Base-by-base conservation (phyloP, 2,888 invertebrate genomes). In the Frankliniella fusca region DNA sequence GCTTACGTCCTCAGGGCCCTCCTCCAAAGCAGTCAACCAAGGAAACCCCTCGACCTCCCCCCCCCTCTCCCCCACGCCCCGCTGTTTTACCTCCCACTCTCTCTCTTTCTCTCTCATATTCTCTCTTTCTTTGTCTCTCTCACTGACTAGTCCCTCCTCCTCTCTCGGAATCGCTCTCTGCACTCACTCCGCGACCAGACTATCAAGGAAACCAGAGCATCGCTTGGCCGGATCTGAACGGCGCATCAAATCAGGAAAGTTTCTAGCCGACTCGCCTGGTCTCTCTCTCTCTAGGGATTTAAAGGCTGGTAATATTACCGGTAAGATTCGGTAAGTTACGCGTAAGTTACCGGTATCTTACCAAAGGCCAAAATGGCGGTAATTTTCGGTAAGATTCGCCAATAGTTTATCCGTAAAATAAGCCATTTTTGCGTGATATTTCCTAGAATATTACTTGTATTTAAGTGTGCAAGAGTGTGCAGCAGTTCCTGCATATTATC, bases 161-260 rank as follows among this genome's bases (percentile, higher is more conserved):
- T 54, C 54, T 54, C 54, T 54, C 54, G 12, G 5, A 2, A 2
- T 7, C 54, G 12, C 54, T 54, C 54, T 54, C 8, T 54, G 5
- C 8, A 12, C n/a, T n/a, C n/a, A 18, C 23, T 11, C 23, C 70
- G 12, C 70, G 70, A 23, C 70, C 23, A 76, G 70, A 23, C 70
- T 23, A 23, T 23, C 23, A 70, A 23, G 23, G 70, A 70, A 70
- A 23, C 70, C 70, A 76, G 70, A 76, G 70, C 70, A 27, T 76
- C 70, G 70, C 70, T 61, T 61, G 61, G 61, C 61, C 20, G 12
- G 70, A 76, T 76, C 70, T 27, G 70, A 76, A 27, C 70, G 70
- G 70, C 70, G 70, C 70, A 27, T 76, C 70, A 27, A 76, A 76
- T 76, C 70, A 27, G 27, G 23, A 76, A 76, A 76, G 70, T 76